Percentiles rank a stretch among this genome's conserved stretches.
These are phyloP conservation scores for Agrotis exclamationis DNA, from an alignment of 2,888 invertebrate species.

Conservation along the genomic window DNA sequence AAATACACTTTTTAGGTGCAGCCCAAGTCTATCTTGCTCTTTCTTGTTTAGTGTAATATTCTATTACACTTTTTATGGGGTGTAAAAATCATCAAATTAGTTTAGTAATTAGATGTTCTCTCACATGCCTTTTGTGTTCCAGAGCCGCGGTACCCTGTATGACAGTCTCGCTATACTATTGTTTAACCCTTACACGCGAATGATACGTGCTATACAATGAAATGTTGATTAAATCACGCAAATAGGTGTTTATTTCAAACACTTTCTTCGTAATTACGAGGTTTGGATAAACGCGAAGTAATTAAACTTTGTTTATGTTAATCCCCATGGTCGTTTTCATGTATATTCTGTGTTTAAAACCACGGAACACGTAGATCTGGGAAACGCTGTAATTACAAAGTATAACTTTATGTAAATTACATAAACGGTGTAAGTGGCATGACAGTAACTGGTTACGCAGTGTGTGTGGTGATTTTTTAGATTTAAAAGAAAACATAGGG, in stretches of 20 bases:
- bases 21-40: too few species aligned
- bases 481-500: too few species aligned
- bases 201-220: not conserved
- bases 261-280: slow-evolving; percentile 20
- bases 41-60: too few species aligned
- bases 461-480: slow-evolving; percentile 2
- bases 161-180: not conserved
- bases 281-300: slow-evolving; percentile 23
- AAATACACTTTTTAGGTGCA: too few species aligned
- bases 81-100: too few species aligned
- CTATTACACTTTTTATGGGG: too few species aligned
- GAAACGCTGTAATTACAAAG: slow-evolving; percentile 60
- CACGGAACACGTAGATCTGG: slow-evolving; percentile 56
- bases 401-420: slow-evolving; percentile 56
- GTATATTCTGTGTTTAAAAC: slow-evolving; percentile 44
- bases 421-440: slow-evolving; percentile 29
- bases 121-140: too few species aligned
- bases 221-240: not conserved
- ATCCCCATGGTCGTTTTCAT: slow-evolving; percentile 40
- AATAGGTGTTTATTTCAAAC: slow-evolving; percentile 14
- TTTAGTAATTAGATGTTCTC: too few species aligned
- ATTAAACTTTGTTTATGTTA: slow-evolving; percentile 33
- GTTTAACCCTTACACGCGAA: not conserved
- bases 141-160: too few species aligned
- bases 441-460: slow-evolving; percentile 3